Percentiles rank a stretch among this genome's conserved stretches.
Evolutionary conservation across 2,888 invertebrate species (phyloP).

Genomic region (Acronicta leporina): DNA sequence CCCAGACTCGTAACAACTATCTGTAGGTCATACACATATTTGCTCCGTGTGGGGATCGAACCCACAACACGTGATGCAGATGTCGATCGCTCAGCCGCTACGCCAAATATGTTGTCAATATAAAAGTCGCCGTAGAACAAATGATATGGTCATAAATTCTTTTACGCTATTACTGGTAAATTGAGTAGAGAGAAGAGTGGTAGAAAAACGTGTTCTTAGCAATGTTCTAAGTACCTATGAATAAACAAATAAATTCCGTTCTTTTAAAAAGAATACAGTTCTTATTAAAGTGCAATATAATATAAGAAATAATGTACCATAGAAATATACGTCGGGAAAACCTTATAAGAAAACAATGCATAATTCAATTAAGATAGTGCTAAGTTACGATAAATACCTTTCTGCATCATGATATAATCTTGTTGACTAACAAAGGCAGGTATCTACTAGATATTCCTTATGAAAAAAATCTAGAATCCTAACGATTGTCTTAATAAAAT

Average conservation of each 20-base stretch:
- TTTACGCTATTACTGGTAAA: neutral
- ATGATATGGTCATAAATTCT: no score
- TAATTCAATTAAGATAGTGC: neutral
- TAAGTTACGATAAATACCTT: neutral
- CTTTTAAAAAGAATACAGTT: neutral
- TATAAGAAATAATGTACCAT: neutral
- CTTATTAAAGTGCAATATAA: neutral
- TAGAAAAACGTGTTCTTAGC: neutral
- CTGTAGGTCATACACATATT: no score
- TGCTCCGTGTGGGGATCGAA: no score
- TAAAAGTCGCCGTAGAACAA: no score
- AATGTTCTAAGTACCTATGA: constrained; percentile 1
- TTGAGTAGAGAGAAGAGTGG: neutral
- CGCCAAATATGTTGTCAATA: no score
- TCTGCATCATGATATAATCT: neutral
- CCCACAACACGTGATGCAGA: no score
- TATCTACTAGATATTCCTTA: no score
- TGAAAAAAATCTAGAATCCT: no score
- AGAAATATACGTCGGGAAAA: neutral
- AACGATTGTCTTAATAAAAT: no score
- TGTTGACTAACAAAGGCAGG: no score
- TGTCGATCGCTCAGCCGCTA: no score
- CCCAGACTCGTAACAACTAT: no score
- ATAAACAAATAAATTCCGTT: neutral
- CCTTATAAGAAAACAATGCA: neutral